Evolutionary conservation across 2,888 invertebrate species (phyloP).

Genomic region (Bedellia somnulentella): DNA sequence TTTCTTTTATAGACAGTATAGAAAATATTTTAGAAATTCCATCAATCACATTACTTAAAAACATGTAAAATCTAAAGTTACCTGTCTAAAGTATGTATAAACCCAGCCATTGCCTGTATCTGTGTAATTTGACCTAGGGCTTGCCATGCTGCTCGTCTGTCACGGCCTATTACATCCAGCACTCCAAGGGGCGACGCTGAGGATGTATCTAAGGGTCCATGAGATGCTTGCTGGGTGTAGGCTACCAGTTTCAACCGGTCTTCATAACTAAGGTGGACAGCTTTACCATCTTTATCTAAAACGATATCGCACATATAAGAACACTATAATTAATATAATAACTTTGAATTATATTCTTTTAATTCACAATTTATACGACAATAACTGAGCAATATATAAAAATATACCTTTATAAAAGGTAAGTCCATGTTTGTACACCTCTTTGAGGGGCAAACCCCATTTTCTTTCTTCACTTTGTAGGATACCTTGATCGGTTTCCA

Average conservation of each 20-base stretch:
- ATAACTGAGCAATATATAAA: background rate
- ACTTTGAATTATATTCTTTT: background rate
- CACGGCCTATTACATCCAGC: conserved; percentile 92
- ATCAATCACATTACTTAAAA: no score
- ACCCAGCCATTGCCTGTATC: conserved; percentile 89
- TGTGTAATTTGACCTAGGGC: conserved; percentile 82
- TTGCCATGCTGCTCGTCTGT: conserved; percentile 92
- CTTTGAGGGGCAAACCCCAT: conserved; percentile 72
- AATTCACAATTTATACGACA: conserved; percentile 3
- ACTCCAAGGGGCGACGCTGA: conserved; percentile 84
- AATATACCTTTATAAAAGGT: conserved; percentile 88
- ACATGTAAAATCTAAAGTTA: conserved; percentile 15
- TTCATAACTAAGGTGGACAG: conserved; percentile 90
- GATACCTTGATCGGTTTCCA: conserved; percentile 54
- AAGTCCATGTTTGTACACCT: conserved; percentile 86
- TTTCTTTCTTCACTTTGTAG: conserved; percentile 53
- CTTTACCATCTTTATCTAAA: conserved; percentile 96
- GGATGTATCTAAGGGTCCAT: conserved; percentile 78
- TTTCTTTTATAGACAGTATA: no score
- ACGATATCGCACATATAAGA: background rate
- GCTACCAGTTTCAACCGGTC: conserved; percentile 91
- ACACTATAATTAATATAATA: conserved; percentile 2
- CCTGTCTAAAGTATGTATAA: conserved; percentile 83
- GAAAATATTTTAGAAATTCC: no score
- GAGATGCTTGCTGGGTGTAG: conserved; percentile 86